These are phyloP conservation scores for Dendrolimus pini DNA, from an alignment of 2,888 invertebrate genomes.

Conservation along the genomic window DNA sequence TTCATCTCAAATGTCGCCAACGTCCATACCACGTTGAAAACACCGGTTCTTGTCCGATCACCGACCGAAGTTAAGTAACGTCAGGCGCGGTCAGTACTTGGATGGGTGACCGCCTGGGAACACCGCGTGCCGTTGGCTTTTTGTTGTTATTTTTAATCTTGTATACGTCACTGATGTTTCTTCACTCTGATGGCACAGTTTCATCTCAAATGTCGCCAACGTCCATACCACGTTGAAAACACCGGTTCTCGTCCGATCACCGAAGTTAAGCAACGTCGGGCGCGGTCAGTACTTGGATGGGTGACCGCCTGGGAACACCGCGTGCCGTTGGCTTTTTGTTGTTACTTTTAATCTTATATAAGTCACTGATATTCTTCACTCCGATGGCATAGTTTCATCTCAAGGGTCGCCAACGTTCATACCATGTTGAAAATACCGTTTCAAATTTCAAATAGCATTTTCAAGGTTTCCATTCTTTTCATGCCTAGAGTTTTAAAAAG, in stretches of 20 bases:
- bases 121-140: constrained; percentile 57
- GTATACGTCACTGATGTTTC: no score
- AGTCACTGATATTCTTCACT: no score
- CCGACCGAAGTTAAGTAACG: constrained; percentile 71
- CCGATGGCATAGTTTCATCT: no score
- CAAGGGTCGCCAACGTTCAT: no score
- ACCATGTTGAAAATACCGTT: no score
- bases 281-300: constrained; percentile 71
- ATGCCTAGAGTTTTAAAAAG: no score
- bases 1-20: constrained; percentile 16
- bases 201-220: constrained; percentile 18
- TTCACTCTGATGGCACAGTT: no score
- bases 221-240: constrained; percentile 65
- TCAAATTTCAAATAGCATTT: no score
- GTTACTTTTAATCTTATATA: no score
- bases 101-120: constrained; percentile 70
- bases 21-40: constrained; percentile 64
- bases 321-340: constrained; percentile 51
- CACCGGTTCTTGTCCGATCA: constrained; percentile 72
- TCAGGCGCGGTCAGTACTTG: constrained; percentile 70
- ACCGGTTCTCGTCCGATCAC: constrained; percentile 72
- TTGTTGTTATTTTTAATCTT: constrained; percentile 13
- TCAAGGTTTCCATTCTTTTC: no score
- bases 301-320: constrained; percentile 67
- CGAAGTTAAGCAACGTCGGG: constrained; percentile 71